Conservation (phyloP, 2,113 vertebrate genomes). For the Stegastes partitus region DNA sequence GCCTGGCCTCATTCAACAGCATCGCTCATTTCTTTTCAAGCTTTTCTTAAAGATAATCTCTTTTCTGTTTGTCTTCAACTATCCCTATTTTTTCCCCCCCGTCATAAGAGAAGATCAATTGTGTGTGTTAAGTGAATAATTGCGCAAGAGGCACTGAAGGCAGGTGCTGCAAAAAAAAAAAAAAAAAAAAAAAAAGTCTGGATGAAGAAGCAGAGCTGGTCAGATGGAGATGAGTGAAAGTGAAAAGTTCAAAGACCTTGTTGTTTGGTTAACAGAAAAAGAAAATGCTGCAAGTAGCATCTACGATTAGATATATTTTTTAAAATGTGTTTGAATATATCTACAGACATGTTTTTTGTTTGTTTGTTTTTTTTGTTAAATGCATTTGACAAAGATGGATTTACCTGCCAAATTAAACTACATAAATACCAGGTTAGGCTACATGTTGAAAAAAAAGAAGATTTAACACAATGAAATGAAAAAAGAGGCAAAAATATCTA, state of each 20-base stretch:
- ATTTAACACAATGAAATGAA: no score
- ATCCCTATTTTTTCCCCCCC: constrained; percentile 66
- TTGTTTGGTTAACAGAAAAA: constrained; percentile 21
- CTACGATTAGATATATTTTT: not conserved
- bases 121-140: constrained; percentile 85
- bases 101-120: constrained; percentile 63
- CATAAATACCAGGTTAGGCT: no score
- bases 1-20: constrained; percentile 65
- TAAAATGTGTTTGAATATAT: not conserved
- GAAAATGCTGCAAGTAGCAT: no score
- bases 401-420: no score
- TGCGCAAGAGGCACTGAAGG: constrained; percentile 53
- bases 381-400: no score
- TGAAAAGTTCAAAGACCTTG: constrained; percentile 75
- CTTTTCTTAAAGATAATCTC: constrained; percentile 70
- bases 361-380: no score
- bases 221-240: constrained; percentile 62
- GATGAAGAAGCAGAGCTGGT: constrained; percentile 30
- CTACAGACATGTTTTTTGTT: not conserved
- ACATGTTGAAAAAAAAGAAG: not conserved
- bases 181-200: not conserved
- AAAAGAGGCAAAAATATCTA: no score
- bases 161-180: constrained; percentile 79
- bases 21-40: constrained; percentile 71
- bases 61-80: constrained; percentile 70